phyloP scores from a whole-genome alignment of 2,113 vertebrate species.

The Casuarius casuarius region DNA sequence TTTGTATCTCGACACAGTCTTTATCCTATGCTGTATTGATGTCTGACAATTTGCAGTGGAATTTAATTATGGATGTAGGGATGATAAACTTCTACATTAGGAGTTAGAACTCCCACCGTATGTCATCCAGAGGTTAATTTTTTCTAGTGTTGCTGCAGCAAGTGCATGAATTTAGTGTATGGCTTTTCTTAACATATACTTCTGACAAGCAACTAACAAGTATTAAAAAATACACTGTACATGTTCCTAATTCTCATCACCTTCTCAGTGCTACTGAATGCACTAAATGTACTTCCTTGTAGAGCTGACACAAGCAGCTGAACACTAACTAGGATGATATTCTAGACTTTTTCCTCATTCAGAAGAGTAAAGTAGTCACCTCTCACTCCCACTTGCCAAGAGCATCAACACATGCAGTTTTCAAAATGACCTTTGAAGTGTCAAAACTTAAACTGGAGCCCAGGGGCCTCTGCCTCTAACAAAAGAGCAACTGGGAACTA shows the following conservation, averaged over 20 bases:
- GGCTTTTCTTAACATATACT: neutral
- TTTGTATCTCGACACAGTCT: neutral
- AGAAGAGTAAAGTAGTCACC: constrained; percentile 6
- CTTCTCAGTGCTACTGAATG: neutral
- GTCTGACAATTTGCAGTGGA: neutral
- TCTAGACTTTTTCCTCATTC: neutral
- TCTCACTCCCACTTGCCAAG: constrained; percentile 18
- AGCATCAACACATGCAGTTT: neutral
- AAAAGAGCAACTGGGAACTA: constrained; percentile 3
- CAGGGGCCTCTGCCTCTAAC: constrained; percentile 28
- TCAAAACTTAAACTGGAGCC: neutral
- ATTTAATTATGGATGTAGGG: neutral
- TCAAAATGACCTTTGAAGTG: neutral
- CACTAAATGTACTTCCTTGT: neutral
- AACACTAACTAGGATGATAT: neutral
- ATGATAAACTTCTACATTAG: neutral
- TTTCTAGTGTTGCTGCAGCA: neutral
- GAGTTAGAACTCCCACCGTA: neutral
- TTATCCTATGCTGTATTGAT: neutral
- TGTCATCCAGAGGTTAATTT: neutral
- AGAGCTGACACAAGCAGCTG: neutral
- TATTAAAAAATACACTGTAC: neutral
- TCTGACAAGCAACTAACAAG: neutral
- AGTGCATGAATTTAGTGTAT: neutral
- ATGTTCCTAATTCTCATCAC: neutral